These are phyloP conservation scores for Cinara cedri DNA, from an alignment of 2,888 invertebrate species.

Conservation along the genomic window DNA sequence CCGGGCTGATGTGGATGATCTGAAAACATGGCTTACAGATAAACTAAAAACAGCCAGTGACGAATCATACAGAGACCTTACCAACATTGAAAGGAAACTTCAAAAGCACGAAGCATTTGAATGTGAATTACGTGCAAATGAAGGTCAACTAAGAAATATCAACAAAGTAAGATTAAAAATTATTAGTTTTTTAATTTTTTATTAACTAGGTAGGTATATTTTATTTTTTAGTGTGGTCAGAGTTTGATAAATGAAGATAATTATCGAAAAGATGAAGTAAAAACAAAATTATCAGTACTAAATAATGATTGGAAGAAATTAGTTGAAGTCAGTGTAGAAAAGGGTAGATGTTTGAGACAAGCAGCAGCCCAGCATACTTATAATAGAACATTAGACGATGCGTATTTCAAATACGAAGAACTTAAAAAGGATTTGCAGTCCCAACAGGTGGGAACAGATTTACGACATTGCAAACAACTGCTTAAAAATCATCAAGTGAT, in stretches of 20 bases:
- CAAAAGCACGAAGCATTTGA: slow-evolving; percentile 98
- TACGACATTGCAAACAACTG: slow-evolving; percentile 88
- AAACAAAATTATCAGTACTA: slow-evolving; percentile 71
- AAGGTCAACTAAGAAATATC: slow-evolving; percentile 85
- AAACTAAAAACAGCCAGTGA: slow-evolving; percentile 90
- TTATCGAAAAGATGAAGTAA: slow-evolving; percentile 74
- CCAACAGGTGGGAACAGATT: slow-evolving; percentile 84
- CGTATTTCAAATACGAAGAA: slow-evolving; percentile 83
- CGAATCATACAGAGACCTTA: slow-evolving; percentile 88
- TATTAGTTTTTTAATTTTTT: too few relatives aligned
- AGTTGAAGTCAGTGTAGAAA: slow-evolving; percentile 71
- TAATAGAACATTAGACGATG: slow-evolving; percentile 85
- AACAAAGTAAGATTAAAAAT: slow-evolving; percentile 68
- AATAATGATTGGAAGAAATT: slow-evolving; percentile 81
- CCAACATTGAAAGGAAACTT: slow-evolving; percentile 86
- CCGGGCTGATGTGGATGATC: slow-evolving; percentile 87
- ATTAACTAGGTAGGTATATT: neutral
- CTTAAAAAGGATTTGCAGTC: slow-evolving; percentile 79
- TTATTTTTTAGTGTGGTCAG: slow-evolving; percentile 68
- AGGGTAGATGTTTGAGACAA: slow-evolving; percentile 81
- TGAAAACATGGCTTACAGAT: slow-evolving; percentile 88
- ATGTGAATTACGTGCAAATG: slow-evolving; percentile 90
- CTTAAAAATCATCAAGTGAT: slow-evolving; percentile 87
- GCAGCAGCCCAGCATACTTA: slow-evolving; percentile 81
- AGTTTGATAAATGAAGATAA: slow-evolving; percentile 75